phyloP scores from a whole-genome alignment of 2,888 invertebrate genomes.

The Elgonia sp. region DNA sequence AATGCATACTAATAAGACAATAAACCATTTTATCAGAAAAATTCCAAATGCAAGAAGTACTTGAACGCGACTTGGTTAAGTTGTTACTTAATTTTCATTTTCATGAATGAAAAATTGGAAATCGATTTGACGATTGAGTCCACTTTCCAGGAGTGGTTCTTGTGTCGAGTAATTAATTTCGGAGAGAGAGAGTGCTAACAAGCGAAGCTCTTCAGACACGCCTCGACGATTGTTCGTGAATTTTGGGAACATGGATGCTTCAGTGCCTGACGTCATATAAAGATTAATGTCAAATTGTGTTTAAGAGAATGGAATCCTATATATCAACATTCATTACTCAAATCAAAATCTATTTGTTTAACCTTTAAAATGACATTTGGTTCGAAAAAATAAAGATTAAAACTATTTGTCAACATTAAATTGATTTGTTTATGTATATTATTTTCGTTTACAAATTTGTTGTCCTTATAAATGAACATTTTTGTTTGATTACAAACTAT shows the following conservation, averaged over 20 bases:
- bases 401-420: too few relatives aligned
- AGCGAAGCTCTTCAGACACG: conserved; percentile 38
- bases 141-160: conserved; percentile 57
- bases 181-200: conserved; percentile 41
- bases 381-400: too few relatives aligned
- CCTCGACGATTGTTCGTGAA: conserved; percentile 34
- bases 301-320: too few relatives aligned
- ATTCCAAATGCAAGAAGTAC: neutral
- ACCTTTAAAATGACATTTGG: too few relatives aligned
- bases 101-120: conserved; percentile 31
- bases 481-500: too few relatives aligned
- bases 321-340: too few relatives aligned
- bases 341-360: too few relatives aligned
- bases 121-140: conserved; percentile 47
- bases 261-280: neutral
- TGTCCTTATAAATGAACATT: too few relatives aligned
- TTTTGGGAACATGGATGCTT: conserved; percentile 15
- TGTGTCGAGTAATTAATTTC: conserved; percentile 56
- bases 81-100: conserved; percentile 35
- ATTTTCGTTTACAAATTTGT: too few relatives aligned
- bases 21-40: neutral
- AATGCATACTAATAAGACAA: too few relatives aligned
- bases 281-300: neutral
- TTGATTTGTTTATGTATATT: too few relatives aligned
- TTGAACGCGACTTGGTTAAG: neutral